Percentiles rank a stretch among this genome's conserved stretches.
Conservation (phyloP, 2,888 invertebrate species). For the Lithophane leautieri region DNA sequence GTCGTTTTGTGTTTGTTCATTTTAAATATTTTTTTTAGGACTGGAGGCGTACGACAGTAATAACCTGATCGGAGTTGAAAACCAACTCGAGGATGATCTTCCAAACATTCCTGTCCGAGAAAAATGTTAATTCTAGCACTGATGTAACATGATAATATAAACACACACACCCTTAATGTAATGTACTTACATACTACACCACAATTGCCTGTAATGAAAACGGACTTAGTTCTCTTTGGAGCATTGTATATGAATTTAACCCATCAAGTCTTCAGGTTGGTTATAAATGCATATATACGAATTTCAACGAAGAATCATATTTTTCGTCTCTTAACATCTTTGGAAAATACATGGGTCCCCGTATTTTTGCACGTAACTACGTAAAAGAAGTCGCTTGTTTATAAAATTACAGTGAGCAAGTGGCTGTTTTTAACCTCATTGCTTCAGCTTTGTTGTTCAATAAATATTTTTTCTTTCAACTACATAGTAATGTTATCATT, state of each 20-base stretch:
- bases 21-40: not conserved
- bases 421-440: not conserved
- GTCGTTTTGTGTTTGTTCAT: not conserved
- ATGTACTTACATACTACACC: slow-evolving; percentile 25
- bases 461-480: no score
- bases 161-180: slow-evolving; percentile 3
- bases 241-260: not conserved
- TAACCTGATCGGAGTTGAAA: not conserved
- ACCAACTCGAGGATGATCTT: not conserved
- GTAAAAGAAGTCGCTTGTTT: not conserved
- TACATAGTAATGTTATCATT: no score
- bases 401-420: not conserved
- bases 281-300: not conserved
- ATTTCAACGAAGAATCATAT: not conserved
- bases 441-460: not conserved
- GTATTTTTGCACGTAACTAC: not conserved
- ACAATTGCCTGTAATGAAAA: slow-evolving; percentile 20
- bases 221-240: slow-evolving; percentile 10
- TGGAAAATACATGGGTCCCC: not conserved
- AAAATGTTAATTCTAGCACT: slow-evolving; percentile 18
- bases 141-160: not conserved
- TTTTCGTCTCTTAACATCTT: not conserved
- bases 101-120: not conserved
- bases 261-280: not conserved
- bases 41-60: not conserved